These are phyloP conservation scores for Castor canadensis DNA, from an alignment of 2,113 vertebrate genomes.

Conservation along the genomic window DNA sequence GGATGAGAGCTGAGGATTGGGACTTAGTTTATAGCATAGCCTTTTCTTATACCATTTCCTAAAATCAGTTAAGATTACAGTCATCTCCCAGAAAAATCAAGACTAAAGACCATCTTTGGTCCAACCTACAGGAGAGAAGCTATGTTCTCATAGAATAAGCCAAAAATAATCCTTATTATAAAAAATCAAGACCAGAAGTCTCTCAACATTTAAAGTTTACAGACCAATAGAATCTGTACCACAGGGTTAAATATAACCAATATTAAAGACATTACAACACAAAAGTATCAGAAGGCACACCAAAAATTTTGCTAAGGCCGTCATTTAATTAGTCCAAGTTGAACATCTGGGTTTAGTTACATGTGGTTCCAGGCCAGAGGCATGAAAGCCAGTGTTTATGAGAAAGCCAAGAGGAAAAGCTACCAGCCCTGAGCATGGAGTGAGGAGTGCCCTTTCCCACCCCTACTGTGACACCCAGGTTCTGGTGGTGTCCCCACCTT, in stretches of 20 bases:
- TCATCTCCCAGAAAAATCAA: neutral
- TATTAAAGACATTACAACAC: slow-evolving; percentile 1
- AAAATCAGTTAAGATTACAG: neutral
- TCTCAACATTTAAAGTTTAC: slow-evolving; percentile 26
- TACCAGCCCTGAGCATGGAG: neutral
- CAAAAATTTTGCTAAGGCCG: slow-evolving; percentile 45
- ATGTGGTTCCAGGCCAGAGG: slow-evolving; percentile 32
- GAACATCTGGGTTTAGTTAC: slow-evolving; percentile 59
- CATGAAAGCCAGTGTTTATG: neutral
- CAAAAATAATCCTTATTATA: slow-evolving; percentile 24
- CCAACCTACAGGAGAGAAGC: neutral
- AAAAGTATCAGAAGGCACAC: slow-evolving; percentile 23
- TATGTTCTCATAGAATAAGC: neutral
- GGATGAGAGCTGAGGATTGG: neutral
- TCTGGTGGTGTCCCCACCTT: fast-evolving
- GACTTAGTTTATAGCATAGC: neutral
- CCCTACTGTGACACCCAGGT: neutral
- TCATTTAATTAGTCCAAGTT: slow-evolving; percentile 54
- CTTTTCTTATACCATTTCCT: neutral
- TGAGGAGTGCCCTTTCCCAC: neutral
- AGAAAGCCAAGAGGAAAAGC: neutral
- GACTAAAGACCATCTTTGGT: neutral
- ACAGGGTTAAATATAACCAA: slow-evolving; percentile 39
- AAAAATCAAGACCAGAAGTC: slow-evolving; percentile 48
- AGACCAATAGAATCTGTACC: neutral